Base-by-base conservation (phyloP, 2,888 invertebrate genomes). In the Mythimna loreyi region DNA sequence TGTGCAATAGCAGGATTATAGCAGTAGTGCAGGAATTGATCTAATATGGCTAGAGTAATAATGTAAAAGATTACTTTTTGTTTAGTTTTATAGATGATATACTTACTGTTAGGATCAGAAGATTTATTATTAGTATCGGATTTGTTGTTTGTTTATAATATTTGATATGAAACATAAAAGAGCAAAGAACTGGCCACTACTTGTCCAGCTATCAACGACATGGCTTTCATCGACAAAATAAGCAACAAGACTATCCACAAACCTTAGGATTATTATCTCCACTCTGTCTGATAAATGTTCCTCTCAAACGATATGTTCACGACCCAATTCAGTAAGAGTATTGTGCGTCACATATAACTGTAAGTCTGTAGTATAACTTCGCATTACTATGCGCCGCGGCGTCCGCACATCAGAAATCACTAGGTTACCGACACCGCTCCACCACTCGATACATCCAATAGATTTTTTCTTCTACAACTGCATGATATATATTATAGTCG, bases 401-500 rank as follows among this genome's bases (percentile, higher is more conserved):
- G 90, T 87, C 84, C 89, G 75, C 82, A 86, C 85, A 85, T 80
- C 87, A 88, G 89, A 90, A 88, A 90, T 91, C 90, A 91, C 89
- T 91, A 89, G 90, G 91, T 89, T 92, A 93, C 91, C 90, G 89
- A 86, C 87, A 86, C 90, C 87, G 87, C 87, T 91, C 93, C 87
- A 86, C 90, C 87, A 87, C 87, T 91, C 93, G 90, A 91, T 92
- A 88, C 87, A 85, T 87, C 85, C 86, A 87, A 93, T 92, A 91
- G 90, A 91, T 91, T 91, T 86, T 91, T 93, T 92, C 92, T 92
- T 90, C 89, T 85, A 84, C 87, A 85, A 91, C 90, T 92, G 92
- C 91, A 92, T 91, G 91, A 94, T 92, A 93, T 94, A 93, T 94
- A 87, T 85, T 84, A 84, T 87, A 85, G 88, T 89, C 89, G 92